Evolutionary conservation across 2,797 vertebrate genomes (phyloP).

Genomic region (Eidolon dupreanum): DNA sequence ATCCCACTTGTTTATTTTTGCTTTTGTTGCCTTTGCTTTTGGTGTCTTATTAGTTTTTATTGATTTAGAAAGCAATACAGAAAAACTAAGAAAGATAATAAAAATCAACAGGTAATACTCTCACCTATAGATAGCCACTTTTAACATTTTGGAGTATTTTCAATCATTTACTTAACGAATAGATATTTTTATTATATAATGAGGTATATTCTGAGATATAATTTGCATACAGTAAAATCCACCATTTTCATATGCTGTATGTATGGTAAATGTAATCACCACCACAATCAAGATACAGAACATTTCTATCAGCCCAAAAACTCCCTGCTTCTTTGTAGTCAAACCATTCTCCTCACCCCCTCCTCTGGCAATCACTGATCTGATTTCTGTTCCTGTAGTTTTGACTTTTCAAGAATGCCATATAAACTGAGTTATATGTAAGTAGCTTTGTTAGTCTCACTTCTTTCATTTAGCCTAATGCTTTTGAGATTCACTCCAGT

Average conservation of each 20-base stretch:
- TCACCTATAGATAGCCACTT: neutral
- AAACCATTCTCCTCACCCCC: neutral
- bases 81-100: slow-evolving; percentile 16
- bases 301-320: neutral
- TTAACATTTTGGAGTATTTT: neutral
- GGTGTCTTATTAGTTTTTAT: neutral
- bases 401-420: neutral
- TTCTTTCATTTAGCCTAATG: neutral
- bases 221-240: neutral
- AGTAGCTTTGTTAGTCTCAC: neutral
- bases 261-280: neutral
- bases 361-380: neutral
- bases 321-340: neutral
- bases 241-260: neutral
- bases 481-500: neutral
- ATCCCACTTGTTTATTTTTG: neutral
- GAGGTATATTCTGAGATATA: neutral
- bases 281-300: neutral
- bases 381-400: neutral
- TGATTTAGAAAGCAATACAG: slow-evolving; percentile 2
- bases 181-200: neutral
- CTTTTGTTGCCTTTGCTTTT: neutral
- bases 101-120: neutral
- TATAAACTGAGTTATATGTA: neutral
- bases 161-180: slow-evolving; percentile 13